Evolutionary conservation across 2,888 invertebrate species (phyloP), one percentile per base, ranked within the genome.

Genomic region (Bembecia ichneumoniformis): DNA sequence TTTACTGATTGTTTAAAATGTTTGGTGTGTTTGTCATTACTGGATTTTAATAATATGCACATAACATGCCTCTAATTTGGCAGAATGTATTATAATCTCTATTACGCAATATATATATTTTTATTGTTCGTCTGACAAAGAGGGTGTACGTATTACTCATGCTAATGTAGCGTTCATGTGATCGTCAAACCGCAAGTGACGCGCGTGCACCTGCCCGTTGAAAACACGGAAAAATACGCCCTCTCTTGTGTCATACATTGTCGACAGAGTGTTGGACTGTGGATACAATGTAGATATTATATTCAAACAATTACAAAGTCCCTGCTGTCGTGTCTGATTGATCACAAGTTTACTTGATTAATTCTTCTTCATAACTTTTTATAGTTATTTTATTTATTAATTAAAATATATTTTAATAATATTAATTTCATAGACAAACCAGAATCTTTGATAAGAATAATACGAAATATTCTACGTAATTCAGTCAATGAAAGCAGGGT

Each of bases 71-170:
- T 54, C 48, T 55, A 51, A 51, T 58, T 52, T 55, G 52, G 54
- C 46, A 47, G 9, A 28, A 28, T 28, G 28, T 28, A 28, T 9
- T 28, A 28, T 28, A n/a, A 57, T 62, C 58, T 57, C 58, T 59
- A 57, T 75, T 71, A 62, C 58, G 58, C 63, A 71, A 71, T 57
- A n/a, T n/a, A n/a, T n/a, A n/a, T n/a, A 51, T 57, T 58, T 67
- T 63, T 64, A 71, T 63, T 64, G 71, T 64, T 55, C 58, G 56
- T 53, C 50, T 62, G 61, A 59, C 68, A 69, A 65, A 60, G 60
- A 55, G 1, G 14, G 7, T 15, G 62, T 51, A 47, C 40, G 55
- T 28, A 28, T 69, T 67, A 69, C 61, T 71, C 73, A 71, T 74
- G 28, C 65, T 63, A 13, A 35, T 7, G 11, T 61, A 46, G 57